phyloP scores from a whole-genome alignment of 1,140 invertebrate species.

The Scaptomyza montana region DNA sequence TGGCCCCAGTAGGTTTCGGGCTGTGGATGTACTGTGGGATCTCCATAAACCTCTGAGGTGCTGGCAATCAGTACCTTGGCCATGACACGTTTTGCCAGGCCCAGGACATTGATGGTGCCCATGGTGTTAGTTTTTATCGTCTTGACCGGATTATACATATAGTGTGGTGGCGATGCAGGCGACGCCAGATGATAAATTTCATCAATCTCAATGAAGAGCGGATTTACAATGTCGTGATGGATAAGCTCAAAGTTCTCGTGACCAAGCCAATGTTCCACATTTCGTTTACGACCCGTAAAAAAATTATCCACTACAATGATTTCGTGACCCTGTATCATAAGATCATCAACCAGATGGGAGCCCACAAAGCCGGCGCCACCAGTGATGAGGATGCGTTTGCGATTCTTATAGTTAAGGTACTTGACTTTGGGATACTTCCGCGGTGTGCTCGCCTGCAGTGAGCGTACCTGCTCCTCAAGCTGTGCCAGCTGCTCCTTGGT shows the following conservation, averaged over 20 bases:
- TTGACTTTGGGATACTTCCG: conserved; percentile 96
- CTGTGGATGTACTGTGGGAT: conserved; percentile 98
- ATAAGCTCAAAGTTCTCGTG: conserved; percentile 99
- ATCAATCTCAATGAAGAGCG: conserved; percentile 98
- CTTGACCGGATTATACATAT: conserved; percentile 99
- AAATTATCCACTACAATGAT: conserved; percentile 99
- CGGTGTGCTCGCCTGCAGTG: conserved; percentile 89
- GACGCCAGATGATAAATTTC: conserved; percentile 99
- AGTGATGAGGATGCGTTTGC: conserved; percentile 96
- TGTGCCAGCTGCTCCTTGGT: conserved; percentile 87
- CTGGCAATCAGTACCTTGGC: conserved; percentile 98
- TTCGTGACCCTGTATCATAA: conserved; percentile 99
- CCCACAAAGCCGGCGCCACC: conserved; percentile 99
- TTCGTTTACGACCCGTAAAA: conserved; percentile 97
- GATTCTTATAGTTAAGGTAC: conserved; percentile 94
- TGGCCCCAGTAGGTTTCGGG: conserved; percentile 99
- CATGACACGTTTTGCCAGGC: conserved; percentile 96
- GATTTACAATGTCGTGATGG: conserved; percentile 99
- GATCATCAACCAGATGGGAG: conserved; percentile 96
- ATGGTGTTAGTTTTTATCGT: conserved; percentile 99
- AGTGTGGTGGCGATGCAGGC: conserved; percentile 99
- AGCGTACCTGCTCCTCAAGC: conserved; percentile 89
- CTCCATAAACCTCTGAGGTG: conserved; percentile 99
- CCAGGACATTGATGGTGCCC: conserved; percentile 98
- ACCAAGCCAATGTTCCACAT: conserved; percentile 99